Conservation (phyloP, 2,888 invertebrate genomes). For the Pachycephus smyrnensis region DNA sequence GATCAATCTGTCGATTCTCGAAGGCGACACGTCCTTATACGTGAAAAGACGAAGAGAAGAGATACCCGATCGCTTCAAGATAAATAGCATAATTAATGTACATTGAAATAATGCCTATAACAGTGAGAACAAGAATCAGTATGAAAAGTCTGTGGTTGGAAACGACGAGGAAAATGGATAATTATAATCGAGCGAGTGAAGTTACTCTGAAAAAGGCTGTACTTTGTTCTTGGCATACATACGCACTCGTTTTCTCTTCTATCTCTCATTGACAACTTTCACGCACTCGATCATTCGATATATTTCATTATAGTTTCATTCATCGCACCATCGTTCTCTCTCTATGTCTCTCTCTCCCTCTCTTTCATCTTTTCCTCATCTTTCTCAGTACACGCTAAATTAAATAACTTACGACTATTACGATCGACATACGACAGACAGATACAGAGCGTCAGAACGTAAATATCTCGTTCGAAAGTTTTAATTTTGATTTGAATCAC, state of each 20-base stretch:
- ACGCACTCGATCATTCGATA: too few relatives aligned
- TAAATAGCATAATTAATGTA: too few relatives aligned
- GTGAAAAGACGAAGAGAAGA: too few relatives aligned
- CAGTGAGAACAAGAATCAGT: too few relatives aligned
- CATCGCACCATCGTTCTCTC: conserved; percentile 6
- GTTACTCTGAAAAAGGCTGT: conserved; percentile 17
- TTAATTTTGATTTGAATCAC: conserved; percentile 34
- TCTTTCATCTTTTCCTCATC: conserved; percentile 4
- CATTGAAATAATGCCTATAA: too few relatives aligned
- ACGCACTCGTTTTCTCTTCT: too few relatives aligned
- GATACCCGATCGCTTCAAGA: too few relatives aligned
- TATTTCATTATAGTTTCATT: background rate
- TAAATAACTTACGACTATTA: conserved; percentile 10
- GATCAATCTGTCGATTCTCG: too few relatives aligned
- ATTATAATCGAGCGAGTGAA: conserved; percentile 14
- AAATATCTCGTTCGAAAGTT: conserved; percentile 26
- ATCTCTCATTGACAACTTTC: too few relatives aligned
- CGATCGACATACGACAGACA: conserved; percentile 13
- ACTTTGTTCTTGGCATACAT: conserved; percentile 1
- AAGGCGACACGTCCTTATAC: too few relatives aligned
- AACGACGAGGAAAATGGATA: background rate
- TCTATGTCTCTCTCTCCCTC: conserved; percentile 5
- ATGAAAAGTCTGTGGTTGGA: too few relatives aligned
- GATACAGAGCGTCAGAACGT: conserved; percentile 7
- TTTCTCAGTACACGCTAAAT: conserved; percentile 12